These are phyloP conservation scores for Thera britannica DNA, from an alignment of 2,888 invertebrate species.

Conservation along the genomic window DNA sequence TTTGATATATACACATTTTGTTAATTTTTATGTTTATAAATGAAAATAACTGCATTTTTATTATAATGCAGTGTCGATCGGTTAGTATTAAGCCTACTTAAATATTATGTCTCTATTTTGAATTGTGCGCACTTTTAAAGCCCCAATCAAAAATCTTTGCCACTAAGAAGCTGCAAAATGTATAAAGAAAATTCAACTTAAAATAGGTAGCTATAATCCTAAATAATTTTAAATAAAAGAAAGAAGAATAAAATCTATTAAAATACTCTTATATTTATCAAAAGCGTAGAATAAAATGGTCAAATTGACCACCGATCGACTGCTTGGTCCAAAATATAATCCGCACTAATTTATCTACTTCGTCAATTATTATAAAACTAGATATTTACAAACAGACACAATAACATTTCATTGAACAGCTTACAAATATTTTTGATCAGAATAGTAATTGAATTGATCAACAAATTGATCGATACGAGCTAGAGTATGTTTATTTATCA, in stretches of 20 bases:
- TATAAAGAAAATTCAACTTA: not conserved
- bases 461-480: not conserved
- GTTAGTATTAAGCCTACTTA: constrained; percentile 16
- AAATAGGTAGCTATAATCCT: not conserved
- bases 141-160: constrained; percentile 15
- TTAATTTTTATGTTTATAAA: constrained; percentile 6
- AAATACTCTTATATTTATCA: not conserved
- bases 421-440: constrained; percentile 1
- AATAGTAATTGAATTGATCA: not conserved
- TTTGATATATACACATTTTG: not conserved
- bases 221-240: not conserved
- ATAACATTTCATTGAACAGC: constrained; percentile 7
- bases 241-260: not conserved
- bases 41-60: constrained; percentile 14
- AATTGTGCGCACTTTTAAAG: constrained; percentile 33
- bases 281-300: constrained; percentile 19
- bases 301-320: constrained; percentile 65
- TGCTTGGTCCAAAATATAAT: constrained; percentile 77
- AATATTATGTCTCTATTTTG: constrained; percentile 1
- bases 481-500: not conserved
- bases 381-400: constrained; percentile 48
- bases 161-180: constrained; percentile 16
- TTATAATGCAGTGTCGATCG: constrained; percentile 35
- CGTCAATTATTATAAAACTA: constrained; percentile 42
- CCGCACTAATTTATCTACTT: constrained; percentile 52